Base-by-base conservation (phyloP, 2,888 invertebrate genomes). In the Eumerus sabulonum region DNA sequence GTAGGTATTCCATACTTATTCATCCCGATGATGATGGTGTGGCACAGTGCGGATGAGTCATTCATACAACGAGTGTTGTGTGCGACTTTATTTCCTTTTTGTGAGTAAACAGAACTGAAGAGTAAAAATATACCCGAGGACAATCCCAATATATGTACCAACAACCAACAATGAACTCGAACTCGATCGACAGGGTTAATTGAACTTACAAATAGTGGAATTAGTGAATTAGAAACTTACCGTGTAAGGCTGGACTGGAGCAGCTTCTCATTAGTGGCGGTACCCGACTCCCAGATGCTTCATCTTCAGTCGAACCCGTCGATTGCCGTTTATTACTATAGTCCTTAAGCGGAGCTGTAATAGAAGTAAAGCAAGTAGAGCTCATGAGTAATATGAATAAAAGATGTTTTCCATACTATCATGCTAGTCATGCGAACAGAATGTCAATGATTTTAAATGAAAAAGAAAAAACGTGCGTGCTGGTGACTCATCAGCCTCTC, bases 291-390 rank as follows among this genome's bases (percentile, higher is more conserved):
- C 93, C 90, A 66, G 93, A 89, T 63, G 92, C 90, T 76, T 81
- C 82, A 50, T 71, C 87, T 82, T 79, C 86, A 81, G 82, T 92
- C 89, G 60, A 66, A 70, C 83, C 82, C 68, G 93, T 89, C 63
- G 92, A 83, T 76, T 86, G 85, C 86, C 92, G 85, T 83, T 87
- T 91, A 84, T 92, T 91, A 85, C 92, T 92, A 88, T 93, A 94
- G 86, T 93, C 93, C 87, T 92, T 91, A 71, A 93, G 93, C 84
- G 92, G 93, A 86, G 93, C 93, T 93, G 90, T 9, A 50, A 40
- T 7, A 7, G 7, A 27, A 40, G 40, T n/a, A n/a, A 40, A 40
- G 12, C 11, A 40, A 18, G 38, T 19, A 44, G 16, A 64, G 27
- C 11, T 60, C 27, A 70, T 72, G 77, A 70, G 64, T 82, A 77